phyloP scores from a whole-genome alignment of 2,113 vertebrate species.

The Callorhinus ursinus region DNA sequence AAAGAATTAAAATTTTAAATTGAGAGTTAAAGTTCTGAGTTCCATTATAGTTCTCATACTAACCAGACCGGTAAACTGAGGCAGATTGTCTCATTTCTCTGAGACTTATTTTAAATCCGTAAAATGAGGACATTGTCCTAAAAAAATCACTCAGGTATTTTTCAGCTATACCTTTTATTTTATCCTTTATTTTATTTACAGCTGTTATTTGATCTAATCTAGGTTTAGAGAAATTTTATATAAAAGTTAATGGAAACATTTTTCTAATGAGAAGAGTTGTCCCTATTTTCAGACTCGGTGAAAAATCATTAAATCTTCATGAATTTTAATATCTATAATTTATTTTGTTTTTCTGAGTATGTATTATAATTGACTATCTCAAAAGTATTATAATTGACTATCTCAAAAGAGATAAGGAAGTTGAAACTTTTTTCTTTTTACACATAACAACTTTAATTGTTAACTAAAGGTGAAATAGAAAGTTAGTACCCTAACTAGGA shows the following conservation, averaged over 20 bases:
- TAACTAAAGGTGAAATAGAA: background rate
- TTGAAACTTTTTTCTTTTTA: background rate
- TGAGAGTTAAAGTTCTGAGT: background rate
- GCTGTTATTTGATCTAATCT: background rate
- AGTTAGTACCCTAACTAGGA: background rate
- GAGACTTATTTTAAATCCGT: background rate
- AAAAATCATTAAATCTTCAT: background rate
- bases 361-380: background rate
- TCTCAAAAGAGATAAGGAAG: background rate
- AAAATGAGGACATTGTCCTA: background rate
- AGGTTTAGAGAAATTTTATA: background rate
- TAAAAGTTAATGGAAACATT: background rate
- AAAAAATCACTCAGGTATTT: background rate
- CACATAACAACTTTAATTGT: background rate
- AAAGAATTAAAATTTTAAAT: background rate
- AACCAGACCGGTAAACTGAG: background rate
- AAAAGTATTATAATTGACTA: background rate
- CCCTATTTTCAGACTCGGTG: background rate
- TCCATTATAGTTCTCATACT: background rate
- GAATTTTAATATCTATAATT: background rate
- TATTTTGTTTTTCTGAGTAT: background rate
- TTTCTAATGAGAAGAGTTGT: background rate
- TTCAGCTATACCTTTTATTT: background rate
- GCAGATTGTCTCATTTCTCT: background rate
- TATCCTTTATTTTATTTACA: background rate